Conservation (phyloP, 1,140 invertebrate species). For the Lysiphlebus fabarum region DNA sequence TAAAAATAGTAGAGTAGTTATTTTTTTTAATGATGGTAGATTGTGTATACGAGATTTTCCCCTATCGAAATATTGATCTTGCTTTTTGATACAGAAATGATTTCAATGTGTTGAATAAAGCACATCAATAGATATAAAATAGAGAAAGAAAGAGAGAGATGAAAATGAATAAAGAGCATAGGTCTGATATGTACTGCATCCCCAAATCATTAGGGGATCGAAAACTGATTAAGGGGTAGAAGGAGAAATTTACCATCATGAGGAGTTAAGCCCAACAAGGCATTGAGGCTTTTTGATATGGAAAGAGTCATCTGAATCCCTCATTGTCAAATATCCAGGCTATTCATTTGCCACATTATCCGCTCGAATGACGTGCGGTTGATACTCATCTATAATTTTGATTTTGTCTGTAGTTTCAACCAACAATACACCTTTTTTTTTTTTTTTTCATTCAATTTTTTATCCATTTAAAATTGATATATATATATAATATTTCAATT, state of each 20-base stretch:
- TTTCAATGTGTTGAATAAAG: background rate
- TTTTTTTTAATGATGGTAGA: background rate
- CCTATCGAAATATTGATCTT: slow-evolving; percentile 3
- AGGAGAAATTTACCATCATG: slow-evolving; percentile 4
- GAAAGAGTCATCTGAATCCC: slow-evolving; percentile 49
- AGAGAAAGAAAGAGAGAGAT: no score
- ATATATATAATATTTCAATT: no score
- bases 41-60: background rate
- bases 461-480: no score
- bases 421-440: no score
- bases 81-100: background rate
- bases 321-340: slow-evolving; percentile 40
- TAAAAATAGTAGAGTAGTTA: no score
- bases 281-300: slow-evolving; percentile 35
- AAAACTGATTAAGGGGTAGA: slow-evolving; percentile 47
- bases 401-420: slow-evolving; percentile 7
- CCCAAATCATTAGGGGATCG: slow-evolving; percentile 52
- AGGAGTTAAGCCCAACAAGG: slow-evolving; percentile 33
- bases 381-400: slow-evolving; percentile 52
- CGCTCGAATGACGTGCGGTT: slow-evolving; percentile 48
- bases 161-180: background rate
- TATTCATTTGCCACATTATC: slow-evolving; percentile 53
- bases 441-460: no score
- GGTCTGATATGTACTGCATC: slow-evolving; percentile 13
- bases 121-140: background rate